Percentiles rank a stretch among this genome's conserved stretches.
These are phyloP conservation scores for Ladona fulva DNA, from an alignment of 1,140 invertebrate genomes.

Conservation along the genomic window DNA sequence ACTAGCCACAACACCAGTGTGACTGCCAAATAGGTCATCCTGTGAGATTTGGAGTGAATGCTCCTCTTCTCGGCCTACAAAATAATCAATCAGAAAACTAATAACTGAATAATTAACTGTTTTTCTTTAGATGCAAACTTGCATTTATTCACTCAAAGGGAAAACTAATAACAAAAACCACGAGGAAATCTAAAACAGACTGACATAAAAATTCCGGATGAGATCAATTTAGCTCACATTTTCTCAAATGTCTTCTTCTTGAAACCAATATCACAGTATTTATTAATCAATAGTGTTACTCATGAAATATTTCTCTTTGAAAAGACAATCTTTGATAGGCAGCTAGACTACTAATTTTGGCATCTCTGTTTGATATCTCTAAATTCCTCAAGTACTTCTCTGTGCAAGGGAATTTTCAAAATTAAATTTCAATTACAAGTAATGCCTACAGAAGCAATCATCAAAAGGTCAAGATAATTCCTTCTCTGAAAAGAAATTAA, in stretches of 20 bases:
- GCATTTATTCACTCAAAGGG: not conserved
- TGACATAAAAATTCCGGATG: not conserved
- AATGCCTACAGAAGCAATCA: too few relatives aligned
- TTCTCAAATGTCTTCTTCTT: not conserved
- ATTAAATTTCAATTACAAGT: too few relatives aligned
- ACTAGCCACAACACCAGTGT: not conserved
- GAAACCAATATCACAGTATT: too few relatives aligned
- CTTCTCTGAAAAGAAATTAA: too few relatives aligned
- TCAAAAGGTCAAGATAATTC: too few relatives aligned
- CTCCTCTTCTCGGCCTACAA: not conserved
- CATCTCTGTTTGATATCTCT: too few relatives aligned
- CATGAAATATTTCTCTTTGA: too few relatives aligned
- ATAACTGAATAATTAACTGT: not conserved
- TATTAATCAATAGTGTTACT: too few relatives aligned
- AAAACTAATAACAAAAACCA: not conserved
- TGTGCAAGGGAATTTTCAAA: too few relatives aligned
- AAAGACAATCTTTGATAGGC: too few relatives aligned
- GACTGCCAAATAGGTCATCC: not conserved
- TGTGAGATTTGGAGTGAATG: not conserved
- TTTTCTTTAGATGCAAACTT: not conserved
- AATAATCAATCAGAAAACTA: not conserved
- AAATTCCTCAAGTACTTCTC: too few relatives aligned
- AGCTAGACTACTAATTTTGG: too few relatives aligned
- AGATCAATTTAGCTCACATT: not conserved
- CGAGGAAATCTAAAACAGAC: not conserved